Base-by-base conservation (phyloP, 1,140 invertebrate genomes). In the Leptinotarsa lineolata region DNA sequence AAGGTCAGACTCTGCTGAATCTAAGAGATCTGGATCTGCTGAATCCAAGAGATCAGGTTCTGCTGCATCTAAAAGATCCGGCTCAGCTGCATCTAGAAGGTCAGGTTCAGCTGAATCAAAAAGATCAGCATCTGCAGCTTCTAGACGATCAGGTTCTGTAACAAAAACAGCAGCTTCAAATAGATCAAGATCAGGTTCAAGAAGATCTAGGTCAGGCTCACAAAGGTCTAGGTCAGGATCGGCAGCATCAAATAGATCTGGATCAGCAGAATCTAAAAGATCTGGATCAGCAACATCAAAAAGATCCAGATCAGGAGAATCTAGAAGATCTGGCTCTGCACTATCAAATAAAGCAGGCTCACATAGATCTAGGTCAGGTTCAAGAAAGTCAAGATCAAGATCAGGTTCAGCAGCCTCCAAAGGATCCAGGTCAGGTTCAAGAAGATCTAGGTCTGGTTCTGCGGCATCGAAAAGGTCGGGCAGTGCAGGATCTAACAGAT, bases 61-160 rank as follows among this genome's bases (percentile, higher is more conserved):
- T 11, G 15, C n/a, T 70, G 69, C 72, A 16, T 61, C 72, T 15
- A 63, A 71, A 44, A 68, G 61, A 16, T 78, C 76, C 16, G 68
- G 72, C 24, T 73, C 76, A 21, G 68, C 73, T 15, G 72, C 71
- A 24, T 18, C 75, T 22, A 72, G 81, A 13, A 24, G 70, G 20
- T 77, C 77, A 22, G 67, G 71, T 58, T 74, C 72, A n/a, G 44
- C 79, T 24, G 75, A 24, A 13, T 83, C 82, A 0, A 74, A 81
- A 80, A 24, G 82, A 79, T 68, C 76, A 6, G 64, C 63, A 39
- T 71, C 72, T 20, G 64, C 48, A 30, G 21, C 21, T 81, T 78
- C 80, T 78, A 71, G 82, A 81, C 20, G 76, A 74, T 63, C 84
- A 80, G 18, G 82, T 79, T 68, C 76, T 54, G 67, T 20, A 60